Base-by-base conservation (phyloP, 2,888 invertebrate species). In the Suillia variegata region DNA sequence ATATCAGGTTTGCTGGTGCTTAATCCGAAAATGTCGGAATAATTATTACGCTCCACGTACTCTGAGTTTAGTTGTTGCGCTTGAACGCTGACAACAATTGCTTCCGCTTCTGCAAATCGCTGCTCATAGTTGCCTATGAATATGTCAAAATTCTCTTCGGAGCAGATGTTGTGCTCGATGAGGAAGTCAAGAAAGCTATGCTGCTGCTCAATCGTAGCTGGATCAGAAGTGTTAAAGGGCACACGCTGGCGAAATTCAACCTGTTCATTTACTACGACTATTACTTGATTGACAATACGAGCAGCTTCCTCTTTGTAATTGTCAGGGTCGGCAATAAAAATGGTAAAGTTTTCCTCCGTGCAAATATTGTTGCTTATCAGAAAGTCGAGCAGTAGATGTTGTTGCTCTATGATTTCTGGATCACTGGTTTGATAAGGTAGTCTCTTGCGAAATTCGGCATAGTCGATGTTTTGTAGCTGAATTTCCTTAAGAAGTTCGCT, bases 271-370 rank as follows among this genome's bases (percentile, higher is more conserved):
- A 75, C 67, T 1, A 78, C 70, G 31, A 77, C 70, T 21, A 73
- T 70, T 1, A 80, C 66, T 6, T 77, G 66, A 59, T 82, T 77
- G 1, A 82, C 69, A 53, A 81, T 78, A n/a, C 54, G 59, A 17
- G 74, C 70, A 1, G 82, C 82, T 50, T 79, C 77, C 3, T 74
- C 75, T 52, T 80, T 79, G 54, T 82, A 70, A 61, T 74, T 77
- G 1, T 82, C 80, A 0, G 81, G 81, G 67, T 81, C 79, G 2
- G 68, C 69, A 42, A 82, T 81, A 50, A 82, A 82, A 18, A 81
- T 80, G 6, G 68, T 66, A 56, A 82, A 82, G 63, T 81, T 81
- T 21, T 75, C 66, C 54, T 82, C 82, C 0, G 72, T 80, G 54
- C 82, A 81, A 26, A 82, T 81, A 59, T 78, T 70, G 57, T 81